Percentiles rank a stretch among this genome's conserved stretches.
These are phyloP conservation scores for Orcinus orca DNA, from an alignment of 2,113 vertebrate species.

Conservation along the genomic window DNA sequence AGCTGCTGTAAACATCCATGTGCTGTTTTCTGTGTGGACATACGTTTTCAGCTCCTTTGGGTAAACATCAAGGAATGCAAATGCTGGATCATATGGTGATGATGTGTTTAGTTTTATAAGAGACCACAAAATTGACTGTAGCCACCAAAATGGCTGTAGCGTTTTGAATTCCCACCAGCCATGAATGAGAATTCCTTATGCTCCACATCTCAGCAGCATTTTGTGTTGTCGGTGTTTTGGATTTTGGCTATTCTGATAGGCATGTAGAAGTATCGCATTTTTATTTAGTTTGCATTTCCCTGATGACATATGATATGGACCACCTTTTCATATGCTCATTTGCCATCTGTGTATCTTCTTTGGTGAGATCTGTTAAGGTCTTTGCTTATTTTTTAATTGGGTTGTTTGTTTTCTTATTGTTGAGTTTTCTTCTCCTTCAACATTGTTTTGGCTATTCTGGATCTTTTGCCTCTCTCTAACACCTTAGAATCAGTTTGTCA, in stretches of 20 bases:
- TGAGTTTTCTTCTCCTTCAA: too few relatives aligned
- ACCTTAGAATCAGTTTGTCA: not conserved
- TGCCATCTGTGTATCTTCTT: not conserved
- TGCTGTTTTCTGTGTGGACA: not conserved
- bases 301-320: not conserved
- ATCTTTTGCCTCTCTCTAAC: too few relatives aligned
- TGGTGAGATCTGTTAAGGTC: too few relatives aligned
- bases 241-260: not conserved
- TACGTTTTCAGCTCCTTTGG: not conserved
- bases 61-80: not conserved
- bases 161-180: not conserved
- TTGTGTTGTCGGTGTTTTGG: not conserved
- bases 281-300: not conserved
- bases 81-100: not conserved
- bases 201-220: not conserved
- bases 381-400: too few relatives aligned
- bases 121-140: not conserved
- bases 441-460: too few relatives aligned
- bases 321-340: not conserved
- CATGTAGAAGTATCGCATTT: not conserved
- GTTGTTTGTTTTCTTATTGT: too few relatives aligned
- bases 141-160: not conserved
- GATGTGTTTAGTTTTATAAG: not conserved
- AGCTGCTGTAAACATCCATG: not conserved
- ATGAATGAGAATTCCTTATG: not conserved